Percentiles rank a stretch among this genome's conserved stretches.
Conservation (phyloP, 1,140 invertebrate genomes). For the Rhizoglyphus robini region DNA sequence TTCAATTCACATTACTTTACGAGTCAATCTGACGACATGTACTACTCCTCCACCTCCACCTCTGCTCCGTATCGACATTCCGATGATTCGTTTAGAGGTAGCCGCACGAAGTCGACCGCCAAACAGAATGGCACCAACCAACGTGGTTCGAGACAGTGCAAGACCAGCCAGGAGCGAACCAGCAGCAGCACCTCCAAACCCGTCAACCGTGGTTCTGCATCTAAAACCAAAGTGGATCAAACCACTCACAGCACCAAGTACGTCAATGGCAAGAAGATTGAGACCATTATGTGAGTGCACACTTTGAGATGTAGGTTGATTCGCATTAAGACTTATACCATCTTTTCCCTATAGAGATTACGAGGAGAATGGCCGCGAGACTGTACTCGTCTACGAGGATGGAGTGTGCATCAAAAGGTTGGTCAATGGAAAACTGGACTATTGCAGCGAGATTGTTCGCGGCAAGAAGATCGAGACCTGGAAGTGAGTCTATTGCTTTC, state of each 20-base stretch:
- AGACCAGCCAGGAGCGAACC: too few relatives aligned
- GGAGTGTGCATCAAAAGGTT: slow-evolving; percentile 88
- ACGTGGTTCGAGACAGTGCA: too few relatives aligned
- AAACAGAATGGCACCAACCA: too few relatives aligned
- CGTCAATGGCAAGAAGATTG: slow-evolving; percentile 90
- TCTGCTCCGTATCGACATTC: too few relatives aligned
- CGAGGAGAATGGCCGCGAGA: slow-evolving; percentile 91
- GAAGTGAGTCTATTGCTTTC: slow-evolving; percentile 54
- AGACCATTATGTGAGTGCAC: slow-evolving; percentile 73
- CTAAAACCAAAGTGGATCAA: slow-evolving; percentile 46
- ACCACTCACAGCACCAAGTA: slow-evolving; percentile 84
- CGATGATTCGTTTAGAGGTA: slow-evolving; percentile 30
- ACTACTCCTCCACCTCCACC: slow-evolving; percentile 1
- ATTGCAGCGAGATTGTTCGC: too few relatives aligned
- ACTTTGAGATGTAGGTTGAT: slow-evolving; percentile 13
- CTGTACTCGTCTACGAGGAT: slow-evolving; percentile 87
- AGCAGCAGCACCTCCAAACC: too few relatives aligned
- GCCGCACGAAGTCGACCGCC: slow-evolving; percentile 35
- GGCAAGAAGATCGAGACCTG: slow-evolving; percentile 94
- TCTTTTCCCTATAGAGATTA: slow-evolving; percentile 50
- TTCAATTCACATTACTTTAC: slow-evolving; percentile 42
- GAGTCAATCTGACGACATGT: background rate
- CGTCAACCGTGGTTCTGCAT: slow-evolving; percentile 26
- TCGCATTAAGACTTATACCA: background rate
- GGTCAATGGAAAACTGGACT: slow-evolving; percentile 72